These are phyloP conservation scores for Phalacrocorax aristotelis DNA, from an alignment of 2,113 vertebrate genomes.

Conservation along the genomic window DNA sequence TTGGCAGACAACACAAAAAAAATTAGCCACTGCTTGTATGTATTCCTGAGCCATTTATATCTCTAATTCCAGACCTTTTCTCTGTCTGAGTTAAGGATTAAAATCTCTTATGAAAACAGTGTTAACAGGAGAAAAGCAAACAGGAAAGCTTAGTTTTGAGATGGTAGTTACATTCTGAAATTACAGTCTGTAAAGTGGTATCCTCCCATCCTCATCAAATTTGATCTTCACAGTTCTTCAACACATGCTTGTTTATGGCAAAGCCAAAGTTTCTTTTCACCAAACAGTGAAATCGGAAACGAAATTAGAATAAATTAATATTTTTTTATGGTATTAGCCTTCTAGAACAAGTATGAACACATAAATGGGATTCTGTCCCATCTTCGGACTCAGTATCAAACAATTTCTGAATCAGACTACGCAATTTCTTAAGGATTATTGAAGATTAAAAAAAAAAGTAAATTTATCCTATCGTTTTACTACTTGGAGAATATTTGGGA, in stretches of 20 bases:
- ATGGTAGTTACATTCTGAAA: background rate
- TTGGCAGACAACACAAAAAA: slow-evolving; percentile 24
- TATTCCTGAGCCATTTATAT: slow-evolving; percentile 20
- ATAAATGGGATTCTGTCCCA: background rate
- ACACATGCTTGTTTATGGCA: background rate
- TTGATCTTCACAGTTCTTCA: background rate
- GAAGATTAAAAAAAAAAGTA: background rate
- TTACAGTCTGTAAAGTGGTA: background rate
- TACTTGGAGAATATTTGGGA: background rate
- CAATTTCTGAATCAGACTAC: background rate
- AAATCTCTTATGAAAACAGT: slow-evolving; percentile 31
- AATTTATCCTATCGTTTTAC: background rate
- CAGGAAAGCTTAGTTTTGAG: background rate
- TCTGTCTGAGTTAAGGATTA: slow-evolving; percentile 31
- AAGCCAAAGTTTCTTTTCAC: background rate
- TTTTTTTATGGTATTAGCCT: background rate
- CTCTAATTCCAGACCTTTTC: slow-evolving; percentile 51
- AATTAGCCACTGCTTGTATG: background rate
- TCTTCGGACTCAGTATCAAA: background rate
- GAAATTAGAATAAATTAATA: background rate
- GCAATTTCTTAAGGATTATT: background rate
- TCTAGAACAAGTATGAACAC: background rate
- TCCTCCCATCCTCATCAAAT: background rate
- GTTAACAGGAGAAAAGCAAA: slow-evolving; percentile 39
- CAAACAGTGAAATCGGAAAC: background rate